phyloP scores from a whole-genome alignment of 2,797 vertebrate genomes.

The Paramormyrops hopkinsi region DNA sequence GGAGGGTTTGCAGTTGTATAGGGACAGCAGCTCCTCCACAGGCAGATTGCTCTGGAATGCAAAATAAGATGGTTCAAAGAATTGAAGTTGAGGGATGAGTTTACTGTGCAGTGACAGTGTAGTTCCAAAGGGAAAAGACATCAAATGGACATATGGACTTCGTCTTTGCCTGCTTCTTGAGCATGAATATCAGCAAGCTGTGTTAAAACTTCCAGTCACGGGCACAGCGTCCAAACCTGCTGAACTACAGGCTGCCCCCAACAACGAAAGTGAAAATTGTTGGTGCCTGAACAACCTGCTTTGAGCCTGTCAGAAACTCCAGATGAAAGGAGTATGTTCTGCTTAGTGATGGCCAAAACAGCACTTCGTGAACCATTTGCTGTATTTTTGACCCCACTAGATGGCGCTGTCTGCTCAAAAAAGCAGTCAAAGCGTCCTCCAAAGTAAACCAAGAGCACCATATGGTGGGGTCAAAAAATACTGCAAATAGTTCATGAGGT shows the following conservation, averaged over 20 bases:
- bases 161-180: not conserved
- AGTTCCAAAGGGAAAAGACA: not conserved
- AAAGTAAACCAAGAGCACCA: too few species aligned
- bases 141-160: not conserved
- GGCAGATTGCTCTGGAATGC: slow-evolving; percentile 69
- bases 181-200: not conserved
- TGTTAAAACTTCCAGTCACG: not conserved
- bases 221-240: not conserved
- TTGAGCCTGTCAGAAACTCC: not conserved
- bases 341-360: not conserved
- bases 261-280: not conserved
- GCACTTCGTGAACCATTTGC: not conserved
- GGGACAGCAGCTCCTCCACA: slow-evolving; percentile 69
- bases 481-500: not conserved
- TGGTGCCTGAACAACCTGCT: not conserved
- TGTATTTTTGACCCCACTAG: not conserved
- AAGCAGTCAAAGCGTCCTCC: not conserved
- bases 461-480: not conserved
- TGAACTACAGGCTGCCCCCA: not conserved
- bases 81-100: not conserved
- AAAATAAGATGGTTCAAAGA: not conserved
- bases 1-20: slow-evolving; percentile 66
- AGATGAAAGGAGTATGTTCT: not conserved
- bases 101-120: not conserved
- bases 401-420: not conserved